A percentile compares a stretch with the other conserved stretches of the same genome.
Conservation (phyloP, 2,113 vertebrate species). For the Tichodroma muraria region DNA sequence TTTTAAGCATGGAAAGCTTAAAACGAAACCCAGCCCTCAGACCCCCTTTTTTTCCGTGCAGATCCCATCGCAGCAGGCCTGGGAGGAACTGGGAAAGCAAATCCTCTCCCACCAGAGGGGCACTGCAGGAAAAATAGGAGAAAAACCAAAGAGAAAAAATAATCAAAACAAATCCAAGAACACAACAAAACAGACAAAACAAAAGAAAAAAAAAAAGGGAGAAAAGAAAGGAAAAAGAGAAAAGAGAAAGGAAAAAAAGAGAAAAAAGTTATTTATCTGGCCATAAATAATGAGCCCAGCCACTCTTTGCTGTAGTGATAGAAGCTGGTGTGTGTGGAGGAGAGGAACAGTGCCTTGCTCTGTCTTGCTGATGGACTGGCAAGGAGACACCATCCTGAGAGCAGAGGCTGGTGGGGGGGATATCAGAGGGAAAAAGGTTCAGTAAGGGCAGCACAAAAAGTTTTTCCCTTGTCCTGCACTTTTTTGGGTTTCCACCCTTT, state of each 20-base stretch:
- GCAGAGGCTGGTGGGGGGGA: neutral
- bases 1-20: neutral
- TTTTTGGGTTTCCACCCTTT: neutral
- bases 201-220: neutral
- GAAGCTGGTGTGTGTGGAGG: neutral
- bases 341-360: neutral
- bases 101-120: rapidly evolving
- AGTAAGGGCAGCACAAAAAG: neutral
- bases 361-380: neutral
- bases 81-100: neutral
- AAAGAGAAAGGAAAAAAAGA: neutral
- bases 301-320: neutral
- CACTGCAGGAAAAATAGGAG: neutral
- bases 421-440: neutral
- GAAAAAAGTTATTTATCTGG: no score
- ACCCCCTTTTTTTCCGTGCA: neutral
- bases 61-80: neutral
- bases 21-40: neutral
- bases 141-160: neutral
- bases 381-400: neutral
- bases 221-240: rapidly evolving
- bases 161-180: neutral
- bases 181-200: rapidly evolving
- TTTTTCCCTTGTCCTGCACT: neutral
- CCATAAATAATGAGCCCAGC: neutral